These are phyloP conservation scores for Teinopalpus imperialis DNA, from an alignment of 2,888 invertebrate species.

Conservation along the genomic window DNA sequence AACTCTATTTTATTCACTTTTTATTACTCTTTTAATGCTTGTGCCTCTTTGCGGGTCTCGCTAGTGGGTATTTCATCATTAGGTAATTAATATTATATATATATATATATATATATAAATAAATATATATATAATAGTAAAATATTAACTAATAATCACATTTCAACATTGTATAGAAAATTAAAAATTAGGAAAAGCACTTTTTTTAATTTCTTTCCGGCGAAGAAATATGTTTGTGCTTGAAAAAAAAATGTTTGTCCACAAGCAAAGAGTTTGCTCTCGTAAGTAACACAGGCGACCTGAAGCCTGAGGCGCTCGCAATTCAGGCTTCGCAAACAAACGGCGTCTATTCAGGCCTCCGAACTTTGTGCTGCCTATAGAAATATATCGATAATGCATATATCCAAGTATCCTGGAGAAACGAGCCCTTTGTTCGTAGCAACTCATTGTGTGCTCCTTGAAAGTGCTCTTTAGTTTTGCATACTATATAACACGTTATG, in stretches of 20 bases:
- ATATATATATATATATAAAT: too few relatives aligned
- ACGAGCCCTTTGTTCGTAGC: slow-evolving; percentile 54
- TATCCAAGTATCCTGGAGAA: slow-evolving; percentile 47
- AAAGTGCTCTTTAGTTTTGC: slow-evolving; percentile 9
- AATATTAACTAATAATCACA: too few relatives aligned
- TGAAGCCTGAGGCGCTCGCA: slow-evolving; percentile 49
- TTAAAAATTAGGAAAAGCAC: too few relatives aligned
- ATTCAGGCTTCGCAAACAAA: slow-evolving; percentile 55
- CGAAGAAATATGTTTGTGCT: slow-evolving; percentile 19
- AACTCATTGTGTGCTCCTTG: slow-evolving; percentile 42
- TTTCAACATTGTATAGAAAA: too few relatives aligned
- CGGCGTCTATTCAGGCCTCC: slow-evolving; percentile 35
- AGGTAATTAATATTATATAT: too few relatives aligned
- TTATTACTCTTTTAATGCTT: too few relatives aligned
- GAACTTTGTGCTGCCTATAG: slow-evolving; percentile 32
- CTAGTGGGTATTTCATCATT: too few relatives aligned
- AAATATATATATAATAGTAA: too few relatives aligned
- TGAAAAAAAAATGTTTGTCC: slow-evolving; percentile 19
- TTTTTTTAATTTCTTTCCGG: slow-evolving; percentile 18
- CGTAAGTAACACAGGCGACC: slow-evolving; percentile 37
- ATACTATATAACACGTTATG: slow-evolving; percentile 1
- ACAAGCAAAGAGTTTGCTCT: slow-evolving; percentile 29
- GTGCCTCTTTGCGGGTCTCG: too few relatives aligned
- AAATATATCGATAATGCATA: slow-evolving; percentile 52
- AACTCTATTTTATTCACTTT: too few relatives aligned